Percentiles rank a stretch among this genome's conserved stretches.
Evolutionary conservation across 2,113 vertebrate genomes (phyloP).

Genomic region (Quiscalus mexicanus): DNA sequence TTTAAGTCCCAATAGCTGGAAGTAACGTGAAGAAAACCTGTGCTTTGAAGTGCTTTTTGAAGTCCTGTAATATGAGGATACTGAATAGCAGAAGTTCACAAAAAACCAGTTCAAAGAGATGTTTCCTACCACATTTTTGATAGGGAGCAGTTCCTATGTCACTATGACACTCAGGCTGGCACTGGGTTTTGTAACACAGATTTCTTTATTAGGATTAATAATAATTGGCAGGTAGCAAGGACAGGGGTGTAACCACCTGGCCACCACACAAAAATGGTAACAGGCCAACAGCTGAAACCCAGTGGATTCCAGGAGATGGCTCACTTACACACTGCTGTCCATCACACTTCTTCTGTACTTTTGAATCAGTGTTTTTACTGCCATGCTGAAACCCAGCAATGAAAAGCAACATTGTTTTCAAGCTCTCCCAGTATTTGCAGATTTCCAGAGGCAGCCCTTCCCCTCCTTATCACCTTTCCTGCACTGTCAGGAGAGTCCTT

Average conservation of each 20-base stretch:
- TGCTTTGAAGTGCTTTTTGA: background rate
- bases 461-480: background rate
- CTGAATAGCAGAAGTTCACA: background rate
- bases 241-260: background rate
- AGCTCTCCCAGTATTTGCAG: background rate
- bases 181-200: background rate
- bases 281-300: background rate
- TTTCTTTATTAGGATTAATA: background rate
- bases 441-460: background rate
- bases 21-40: rapidly evolving
- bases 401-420: background rate
- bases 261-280: background rate
- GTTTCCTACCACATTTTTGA: background rate
- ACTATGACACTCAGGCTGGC: background rate
- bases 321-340: background rate
- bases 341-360: background rate
- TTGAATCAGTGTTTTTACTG: background rate
- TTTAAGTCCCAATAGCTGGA: background rate
- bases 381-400: background rate
- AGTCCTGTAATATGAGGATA: background rate
- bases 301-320: background rate
- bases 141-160: background rate
- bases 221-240: background rate
- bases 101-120: background rate
- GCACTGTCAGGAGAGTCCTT: background rate